Evolutionary conservation across 2,888 invertebrate genomes (phyloP).

Genomic region (Drosophila helvetica): DNA sequence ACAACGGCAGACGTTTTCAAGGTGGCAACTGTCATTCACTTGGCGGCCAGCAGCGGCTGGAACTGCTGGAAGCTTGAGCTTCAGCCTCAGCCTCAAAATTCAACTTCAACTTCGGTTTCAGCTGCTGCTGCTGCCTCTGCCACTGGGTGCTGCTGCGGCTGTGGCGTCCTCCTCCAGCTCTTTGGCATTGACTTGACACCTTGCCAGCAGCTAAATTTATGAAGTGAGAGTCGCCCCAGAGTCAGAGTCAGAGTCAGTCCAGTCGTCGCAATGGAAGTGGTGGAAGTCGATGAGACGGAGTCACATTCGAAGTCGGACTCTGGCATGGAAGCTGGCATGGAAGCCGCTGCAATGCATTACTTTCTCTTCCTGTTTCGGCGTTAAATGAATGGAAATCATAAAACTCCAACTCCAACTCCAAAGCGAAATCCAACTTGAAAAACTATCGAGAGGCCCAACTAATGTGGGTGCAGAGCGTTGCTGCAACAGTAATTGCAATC

Average conservation of each 20-base stretch:
- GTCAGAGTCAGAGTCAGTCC: neutral
- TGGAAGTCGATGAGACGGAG: constrained; percentile 9
- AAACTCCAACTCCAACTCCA: constrained; percentile 18
- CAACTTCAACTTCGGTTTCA: constrained; percentile 26
- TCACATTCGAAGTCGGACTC: constrained; percentile 29
- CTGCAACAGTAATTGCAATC: constrained; percentile 14
- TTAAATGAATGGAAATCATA: constrained; percentile 70
- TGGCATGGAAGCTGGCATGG: constrained; percentile 12
- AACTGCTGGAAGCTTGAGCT: constrained; percentile 10
- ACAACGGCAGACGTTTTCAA: constrained; percentile 61
- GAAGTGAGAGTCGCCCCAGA: constrained; percentile 69
- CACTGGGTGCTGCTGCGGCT: constrained; percentile 12
- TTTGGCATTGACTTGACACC: constrained; percentile 77
- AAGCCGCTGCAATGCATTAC: constrained; percentile 61
- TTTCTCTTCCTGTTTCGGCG: constrained; percentile 78
- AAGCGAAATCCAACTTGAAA: constrained; percentile 19
- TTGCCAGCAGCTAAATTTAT: constrained; percentile 69
- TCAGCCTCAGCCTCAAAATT: constrained; percentile 18
- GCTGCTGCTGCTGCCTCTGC: constrained; percentile 11
- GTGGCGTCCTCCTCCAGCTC: constrained; percentile 49
- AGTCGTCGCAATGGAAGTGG: constrained; percentile 1
- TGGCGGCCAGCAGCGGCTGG: constrained; percentile 52
- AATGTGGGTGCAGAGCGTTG: constrained; percentile 34
- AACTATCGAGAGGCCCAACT: constrained; percentile 21
- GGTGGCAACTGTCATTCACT: constrained; percentile 77